These are phyloP conservation scores for Cochlearius cochlearius DNA, from an alignment of 2,113 vertebrate genomes.

Conservation along the genomic window DNA sequence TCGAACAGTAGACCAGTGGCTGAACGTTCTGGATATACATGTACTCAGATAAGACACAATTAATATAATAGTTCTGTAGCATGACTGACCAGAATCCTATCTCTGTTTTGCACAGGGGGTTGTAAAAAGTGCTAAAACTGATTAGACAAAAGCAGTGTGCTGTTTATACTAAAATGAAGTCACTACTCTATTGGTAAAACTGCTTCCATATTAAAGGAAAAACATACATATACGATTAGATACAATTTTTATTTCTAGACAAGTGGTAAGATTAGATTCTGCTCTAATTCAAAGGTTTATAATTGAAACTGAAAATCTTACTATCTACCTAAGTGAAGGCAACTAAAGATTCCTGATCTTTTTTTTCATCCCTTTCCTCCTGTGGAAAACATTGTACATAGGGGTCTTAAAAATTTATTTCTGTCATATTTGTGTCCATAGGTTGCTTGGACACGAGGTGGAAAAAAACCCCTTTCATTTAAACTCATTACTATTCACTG, in stretches of 20 bases:
- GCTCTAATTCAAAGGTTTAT: not conserved
- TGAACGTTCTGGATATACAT: not conserved
- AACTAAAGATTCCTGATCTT: not conserved
- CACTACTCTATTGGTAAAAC: not conserved
- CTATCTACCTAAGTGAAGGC: not conserved
- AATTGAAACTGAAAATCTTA: not conserved
- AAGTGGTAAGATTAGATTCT: not conserved
- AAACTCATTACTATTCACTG: not conserved
- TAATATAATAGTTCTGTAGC: not conserved
- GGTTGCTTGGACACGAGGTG: not conserved
- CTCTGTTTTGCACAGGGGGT: not conserved
- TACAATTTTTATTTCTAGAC: not conserved
- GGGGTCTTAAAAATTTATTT: not conserved
- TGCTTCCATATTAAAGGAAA: not conserved
- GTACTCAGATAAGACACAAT: not conserved
- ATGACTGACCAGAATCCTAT: not conserved
- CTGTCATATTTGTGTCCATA: not conserved
- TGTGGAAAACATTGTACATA: not conserved
- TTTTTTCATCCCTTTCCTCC: not conserved
- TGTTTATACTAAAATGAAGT: not conserved
- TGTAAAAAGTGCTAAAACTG: not conserved
- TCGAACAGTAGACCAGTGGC: not conserved
- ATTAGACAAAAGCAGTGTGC: not conserved
- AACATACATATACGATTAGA: not conserved
- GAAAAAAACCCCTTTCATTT: not conserved